A percentile compares a stretch with the other conserved stretches of the same genome.
Conservation (phyloP, 2,113 vertebrate species). For the Poeciliopsis prolifica region DNA sequence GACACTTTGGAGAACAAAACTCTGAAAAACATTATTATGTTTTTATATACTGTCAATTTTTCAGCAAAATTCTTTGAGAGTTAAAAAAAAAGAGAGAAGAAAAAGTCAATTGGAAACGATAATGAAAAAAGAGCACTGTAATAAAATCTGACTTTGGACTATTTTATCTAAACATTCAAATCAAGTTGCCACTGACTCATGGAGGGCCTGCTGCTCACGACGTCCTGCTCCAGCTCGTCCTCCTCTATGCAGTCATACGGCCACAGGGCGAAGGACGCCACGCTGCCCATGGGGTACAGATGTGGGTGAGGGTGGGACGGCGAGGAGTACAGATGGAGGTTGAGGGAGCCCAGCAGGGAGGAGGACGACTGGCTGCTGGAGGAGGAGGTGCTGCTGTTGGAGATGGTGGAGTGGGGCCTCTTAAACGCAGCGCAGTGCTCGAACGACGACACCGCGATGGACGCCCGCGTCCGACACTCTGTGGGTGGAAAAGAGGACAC, state of each 20-base stretch:
- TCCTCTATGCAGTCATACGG: slow-evolving; percentile 83
- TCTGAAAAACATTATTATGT: too few relatives aligned
- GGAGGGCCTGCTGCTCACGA: slow-evolving; percentile 73
- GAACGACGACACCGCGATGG: slow-evolving; percentile 74
- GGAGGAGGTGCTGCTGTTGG: slow-evolving; percentile 87
- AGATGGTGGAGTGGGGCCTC: slow-evolving; percentile 86
- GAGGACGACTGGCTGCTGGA: slow-evolving; percentile 85
- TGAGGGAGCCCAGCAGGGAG: slow-evolving; percentile 81
- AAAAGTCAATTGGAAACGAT: not conserved
- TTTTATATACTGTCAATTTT: not conserved
- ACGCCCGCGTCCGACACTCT: slow-evolving; percentile 77
- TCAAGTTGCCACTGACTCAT: slow-evolving; percentile 71
- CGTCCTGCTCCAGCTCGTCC: slow-evolving; percentile 83
- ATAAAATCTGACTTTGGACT: too few relatives aligned
- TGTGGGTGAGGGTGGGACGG: slow-evolving; percentile 64
- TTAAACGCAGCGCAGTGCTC: slow-evolving; percentile 80
- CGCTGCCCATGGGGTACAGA: slow-evolving; percentile 41
- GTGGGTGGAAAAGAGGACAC: slow-evolving; percentile 1
- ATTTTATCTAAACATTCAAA: not conserved
- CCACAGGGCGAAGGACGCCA: slow-evolving; percentile 77
- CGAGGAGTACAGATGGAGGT: slow-evolving; percentile 76
- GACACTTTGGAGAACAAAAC: not conserved
- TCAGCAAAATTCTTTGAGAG: too few relatives aligned
- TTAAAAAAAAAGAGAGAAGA: not conserved
- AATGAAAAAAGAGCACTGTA: not conserved